Percentiles rank a stretch among this genome's conserved stretches.
phyloP scores from a whole-genome alignment of 2,113 vertebrate species.

The Azemiops feae region DNA sequence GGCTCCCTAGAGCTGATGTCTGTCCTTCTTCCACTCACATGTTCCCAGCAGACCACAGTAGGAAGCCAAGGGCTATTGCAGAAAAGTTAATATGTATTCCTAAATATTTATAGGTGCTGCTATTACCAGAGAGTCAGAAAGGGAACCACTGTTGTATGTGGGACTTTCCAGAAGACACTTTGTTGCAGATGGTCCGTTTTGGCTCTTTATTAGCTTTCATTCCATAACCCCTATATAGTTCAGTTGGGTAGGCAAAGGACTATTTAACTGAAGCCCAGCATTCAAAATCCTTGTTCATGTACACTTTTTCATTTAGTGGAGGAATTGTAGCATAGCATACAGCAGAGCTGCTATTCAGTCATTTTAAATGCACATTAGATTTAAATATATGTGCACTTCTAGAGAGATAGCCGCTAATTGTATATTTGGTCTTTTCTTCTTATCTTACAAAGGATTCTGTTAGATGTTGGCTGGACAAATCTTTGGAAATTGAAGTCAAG shows the following conservation, averaged over 20 bases:
- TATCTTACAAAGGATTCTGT: slow-evolving; percentile 58
- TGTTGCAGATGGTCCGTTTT: background rate
- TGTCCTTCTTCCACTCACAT: background rate
- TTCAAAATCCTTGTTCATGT: background rate
- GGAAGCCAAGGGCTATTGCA: background rate
- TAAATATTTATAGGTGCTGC: background rate
- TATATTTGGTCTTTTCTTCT: slow-evolving; percentile 12
- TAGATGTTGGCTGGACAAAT: slow-evolving; percentile 64
- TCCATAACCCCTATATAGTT: background rate
- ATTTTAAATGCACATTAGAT: background rate
- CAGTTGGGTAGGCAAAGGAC: background rate
- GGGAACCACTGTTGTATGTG: background rate
- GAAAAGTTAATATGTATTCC: background rate
- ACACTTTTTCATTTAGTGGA: background rate
- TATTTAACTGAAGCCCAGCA: background rate
- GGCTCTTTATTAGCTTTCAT: background rate
- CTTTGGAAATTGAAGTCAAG: slow-evolving; percentile 75
- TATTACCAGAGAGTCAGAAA: background rate
- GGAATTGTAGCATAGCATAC: background rate
- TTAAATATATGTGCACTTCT: background rate
- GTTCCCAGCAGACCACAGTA: background rate
- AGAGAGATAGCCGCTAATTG: background rate
- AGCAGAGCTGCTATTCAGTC: background rate
- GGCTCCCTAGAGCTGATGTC: background rate
- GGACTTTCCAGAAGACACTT: background rate